phyloP scores from a whole-genome alignment of 2,888 invertebrate genomes.

The Apotomis betuletana region DNA sequence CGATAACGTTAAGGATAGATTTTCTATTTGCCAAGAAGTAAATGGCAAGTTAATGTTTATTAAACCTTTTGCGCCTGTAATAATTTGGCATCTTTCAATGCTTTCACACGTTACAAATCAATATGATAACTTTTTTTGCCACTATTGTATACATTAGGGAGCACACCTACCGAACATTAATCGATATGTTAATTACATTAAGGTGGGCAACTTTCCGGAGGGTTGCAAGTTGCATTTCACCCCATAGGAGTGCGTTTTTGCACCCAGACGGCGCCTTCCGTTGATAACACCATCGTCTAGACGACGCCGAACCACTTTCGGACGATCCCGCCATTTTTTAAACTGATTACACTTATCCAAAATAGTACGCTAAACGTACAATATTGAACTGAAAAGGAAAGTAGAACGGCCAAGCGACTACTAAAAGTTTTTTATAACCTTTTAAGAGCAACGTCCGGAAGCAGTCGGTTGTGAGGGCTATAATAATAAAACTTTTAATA shows the following conservation, averaged over 20 bases:
- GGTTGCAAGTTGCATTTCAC: conserved; percentile 30
- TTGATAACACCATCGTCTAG: conserved; percentile 44
- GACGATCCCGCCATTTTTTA: conserved; percentile 25
- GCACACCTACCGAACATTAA: background rate
- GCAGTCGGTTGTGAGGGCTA: conserved; percentile 57
- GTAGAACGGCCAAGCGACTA: conserved; percentile 41
- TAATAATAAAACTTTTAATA: conserved; percentile 53
- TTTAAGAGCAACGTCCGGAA: conserved; percentile 56
- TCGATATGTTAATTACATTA: conserved; percentile 13
- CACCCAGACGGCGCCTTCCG: conserved; percentile 43
- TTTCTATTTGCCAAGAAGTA: too few relatives aligned
- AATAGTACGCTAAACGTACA: background rate
- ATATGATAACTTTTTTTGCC: too few relatives aligned
- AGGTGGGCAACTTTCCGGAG: conserved; percentile 1
- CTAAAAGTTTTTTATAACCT: conserved; percentile 49
- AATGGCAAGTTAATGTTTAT: too few relatives aligned
- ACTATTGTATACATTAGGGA: background rate
- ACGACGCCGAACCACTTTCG: conserved; percentile 42
- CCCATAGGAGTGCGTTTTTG: conserved; percentile 40
- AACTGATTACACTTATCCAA: conserved; percentile 19
- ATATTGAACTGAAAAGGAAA: conserved; percentile 37
- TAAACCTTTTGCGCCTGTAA: too few relatives aligned
- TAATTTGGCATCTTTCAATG: too few relatives aligned
- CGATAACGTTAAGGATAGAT: too few relatives aligned
- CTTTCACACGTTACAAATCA: too few relatives aligned